Conservation (phyloP, 2,888 invertebrate genomes). For the Plagodis pulveraria region DNA sequence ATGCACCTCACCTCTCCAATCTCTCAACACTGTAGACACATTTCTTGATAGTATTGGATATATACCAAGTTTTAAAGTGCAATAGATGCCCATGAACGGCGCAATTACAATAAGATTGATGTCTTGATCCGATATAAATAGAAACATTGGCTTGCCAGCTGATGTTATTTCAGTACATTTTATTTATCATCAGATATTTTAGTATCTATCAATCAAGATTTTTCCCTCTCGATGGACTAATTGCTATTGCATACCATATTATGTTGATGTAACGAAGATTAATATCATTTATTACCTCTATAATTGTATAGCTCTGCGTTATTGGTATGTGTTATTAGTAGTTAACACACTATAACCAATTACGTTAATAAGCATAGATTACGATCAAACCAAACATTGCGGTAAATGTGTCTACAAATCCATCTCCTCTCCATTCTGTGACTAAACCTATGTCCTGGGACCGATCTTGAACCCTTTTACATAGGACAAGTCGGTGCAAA, state of each 20-base stretch:
- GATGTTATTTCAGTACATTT: conserved; percentile 57
- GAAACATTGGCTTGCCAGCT: conserved; percentile 55
- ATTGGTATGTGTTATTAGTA: too few relatives aligned
- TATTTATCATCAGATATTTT: conserved; percentile 59
- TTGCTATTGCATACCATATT: conserved; percentile 33
- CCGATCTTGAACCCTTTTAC: conserved; percentile 77
- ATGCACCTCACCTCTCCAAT: conserved; percentile 62
- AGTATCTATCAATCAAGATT: conserved; percentile 51
- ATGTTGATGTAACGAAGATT: conserved; percentile 27
- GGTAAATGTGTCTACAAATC: conserved; percentile 57
- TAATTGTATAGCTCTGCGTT: too few relatives aligned
- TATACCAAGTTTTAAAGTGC: conserved; percentile 70
- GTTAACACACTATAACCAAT: too few relatives aligned
- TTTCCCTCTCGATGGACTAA: conserved; percentile 48
- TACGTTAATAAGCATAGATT: too few relatives aligned
- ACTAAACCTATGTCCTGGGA: conserved; percentile 52
- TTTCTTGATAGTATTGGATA: conserved; percentile 65
- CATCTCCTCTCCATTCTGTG: conserved; percentile 50
- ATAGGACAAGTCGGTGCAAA: conserved; percentile 75
- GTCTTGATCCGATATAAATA: conserved; percentile 65
- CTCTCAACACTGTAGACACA: conserved; percentile 65
- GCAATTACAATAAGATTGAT: conserved; percentile 69
- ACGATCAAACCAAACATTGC: conserved; percentile 26
- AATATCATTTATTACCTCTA: not conserved
- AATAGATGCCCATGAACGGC: conserved; percentile 65